These are phyloP conservation scores for Sycobia sp. DNA, from an alignment of 1,140 invertebrate genomes.

Conservation along the genomic window DNA sequence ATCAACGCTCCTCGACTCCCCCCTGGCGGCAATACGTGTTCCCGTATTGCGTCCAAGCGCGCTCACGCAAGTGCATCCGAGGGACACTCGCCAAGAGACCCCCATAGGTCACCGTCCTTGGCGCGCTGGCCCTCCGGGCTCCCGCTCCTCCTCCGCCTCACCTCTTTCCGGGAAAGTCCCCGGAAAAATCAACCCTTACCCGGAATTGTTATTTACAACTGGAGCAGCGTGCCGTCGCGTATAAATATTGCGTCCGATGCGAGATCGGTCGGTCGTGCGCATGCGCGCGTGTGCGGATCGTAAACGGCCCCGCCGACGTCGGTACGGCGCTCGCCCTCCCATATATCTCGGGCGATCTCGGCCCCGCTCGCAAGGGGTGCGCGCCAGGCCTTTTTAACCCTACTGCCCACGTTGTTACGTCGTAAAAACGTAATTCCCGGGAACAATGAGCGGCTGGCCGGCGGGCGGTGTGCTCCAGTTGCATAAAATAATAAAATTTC, in stretches of 20 bases:
- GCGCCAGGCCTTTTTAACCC: conserved; percentile 51
- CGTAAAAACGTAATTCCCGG: conserved; percentile 47
- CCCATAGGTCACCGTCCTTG: conserved; percentile 23
- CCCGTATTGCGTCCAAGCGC: too few relatives aligned
- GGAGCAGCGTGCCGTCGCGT: conserved; percentile 39
- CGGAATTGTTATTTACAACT: conserved; percentile 52
- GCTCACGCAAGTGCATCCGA: too few relatives aligned
- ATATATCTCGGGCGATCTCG: conserved; percentile 9
- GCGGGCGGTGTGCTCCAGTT: conserved; percentile 48
- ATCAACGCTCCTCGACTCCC: too few relatives aligned
- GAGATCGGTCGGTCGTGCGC: neutral
- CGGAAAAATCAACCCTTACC: conserved; percentile 27
- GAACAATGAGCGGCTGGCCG: conserved; percentile 36
- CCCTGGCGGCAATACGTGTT: too few relatives aligned
- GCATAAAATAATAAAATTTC: conserved; percentile 54
- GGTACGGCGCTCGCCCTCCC: neutral
- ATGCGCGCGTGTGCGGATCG: neutral
- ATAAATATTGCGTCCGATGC: neutral
- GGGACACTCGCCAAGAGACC: too few relatives aligned
- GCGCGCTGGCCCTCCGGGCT: neutral
- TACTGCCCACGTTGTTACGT: conserved; percentile 56
- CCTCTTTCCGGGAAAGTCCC: conserved; percentile 22
- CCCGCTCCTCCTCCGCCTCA: conserved; percentile 16
- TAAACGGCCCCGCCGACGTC: neutral
- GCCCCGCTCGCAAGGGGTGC: neutral